These are phyloP conservation scores for Drosophila lacertosa DNA, from an alignment of 1,140 invertebrate species.

Conservation along the genomic window DNA sequence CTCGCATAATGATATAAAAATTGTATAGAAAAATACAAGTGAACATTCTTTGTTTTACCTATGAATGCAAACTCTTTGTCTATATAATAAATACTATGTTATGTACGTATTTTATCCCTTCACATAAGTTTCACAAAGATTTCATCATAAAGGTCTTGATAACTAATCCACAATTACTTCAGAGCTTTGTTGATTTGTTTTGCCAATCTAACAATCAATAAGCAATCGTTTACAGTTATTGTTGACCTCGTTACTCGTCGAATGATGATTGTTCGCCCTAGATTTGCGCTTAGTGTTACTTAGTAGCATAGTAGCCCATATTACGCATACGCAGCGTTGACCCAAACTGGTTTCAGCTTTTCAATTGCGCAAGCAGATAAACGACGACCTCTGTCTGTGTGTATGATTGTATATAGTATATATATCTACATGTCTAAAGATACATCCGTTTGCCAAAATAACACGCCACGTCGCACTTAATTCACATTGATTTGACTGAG, in stretches of 20 bases:
- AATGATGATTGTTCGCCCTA: conserved; percentile 9
- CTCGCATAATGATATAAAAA: no score
- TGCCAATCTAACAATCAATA: conserved; percentile 15
- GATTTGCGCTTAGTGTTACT: conserved; percentile 15
- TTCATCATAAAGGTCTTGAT: no score
- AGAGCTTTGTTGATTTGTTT: conserved; percentile 1
- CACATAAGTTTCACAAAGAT: no score
- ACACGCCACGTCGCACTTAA: conserved; percentile 22
- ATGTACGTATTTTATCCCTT: no score
- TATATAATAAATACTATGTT: no score
- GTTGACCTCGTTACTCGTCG: conserved; percentile 14
- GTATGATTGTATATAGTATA: conserved; percentile 1
- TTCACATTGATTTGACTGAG: conserved; percentile 21
- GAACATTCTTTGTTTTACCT: no score
- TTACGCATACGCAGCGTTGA: conserved; percentile 36
- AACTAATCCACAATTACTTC: background rate
- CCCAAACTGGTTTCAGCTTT: conserved; percentile 27
- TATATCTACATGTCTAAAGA: conserved; percentile 9
- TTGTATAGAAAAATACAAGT: no score
- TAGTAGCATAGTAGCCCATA: conserved; percentile 18
- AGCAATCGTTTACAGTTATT: conserved; percentile 4
- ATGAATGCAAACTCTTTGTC: no score
- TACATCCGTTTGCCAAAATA: conserved; percentile 34
- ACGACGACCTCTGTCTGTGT: background rate
- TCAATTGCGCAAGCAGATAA: conserved; percentile 33